Evolutionary conservation across 2,888 invertebrate genomes (phyloP).

Genomic region (Drosophila antonietae): DNA sequence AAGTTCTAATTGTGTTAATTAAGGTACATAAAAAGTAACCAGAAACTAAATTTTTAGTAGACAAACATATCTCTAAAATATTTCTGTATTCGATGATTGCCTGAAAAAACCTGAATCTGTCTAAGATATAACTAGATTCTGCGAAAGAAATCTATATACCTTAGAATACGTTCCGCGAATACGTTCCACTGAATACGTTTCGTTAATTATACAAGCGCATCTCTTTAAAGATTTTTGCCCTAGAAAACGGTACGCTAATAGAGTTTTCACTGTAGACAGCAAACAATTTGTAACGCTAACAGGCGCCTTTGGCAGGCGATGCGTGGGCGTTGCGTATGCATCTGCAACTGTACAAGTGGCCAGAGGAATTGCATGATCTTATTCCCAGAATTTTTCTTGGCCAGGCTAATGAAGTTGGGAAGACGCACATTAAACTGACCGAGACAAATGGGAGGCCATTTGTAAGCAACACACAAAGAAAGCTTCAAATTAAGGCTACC

Average conservation of each 20-base stretch:
- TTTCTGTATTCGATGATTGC: neutral
- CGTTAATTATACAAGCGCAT: neutral
- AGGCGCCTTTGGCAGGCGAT: conserved; percentile 16
- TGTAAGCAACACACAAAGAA: conserved; percentile 57
- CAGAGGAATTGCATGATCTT: conserved; percentile 3
- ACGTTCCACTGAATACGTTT: neutral
- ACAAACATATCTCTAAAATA: neutral
- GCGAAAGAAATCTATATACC: neutral
- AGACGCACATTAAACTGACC: conserved; percentile 70
- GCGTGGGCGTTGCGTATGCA: conserved; percentile 42
- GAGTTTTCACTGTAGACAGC: conserved; percentile 2
- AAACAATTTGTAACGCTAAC: neutral
- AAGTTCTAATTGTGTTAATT: neutral
- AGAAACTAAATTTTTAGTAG: neutral
- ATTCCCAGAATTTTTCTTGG: conserved; percentile 42
- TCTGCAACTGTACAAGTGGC: conserved; percentile 49
- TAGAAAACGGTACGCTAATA: neutral
- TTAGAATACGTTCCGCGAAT: neutral
- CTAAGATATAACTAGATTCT: neutral
- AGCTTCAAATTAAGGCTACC: conserved; percentile 60
- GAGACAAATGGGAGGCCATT: conserved; percentile 68
- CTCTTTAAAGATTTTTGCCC: neutral
- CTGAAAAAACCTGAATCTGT: neutral
- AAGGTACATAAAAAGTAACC: neutral
- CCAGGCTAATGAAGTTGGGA: conserved; percentile 67